phyloP scores from a whole-genome alignment of 2,113 vertebrate genomes.

The Actinemys pallida region DNA sequence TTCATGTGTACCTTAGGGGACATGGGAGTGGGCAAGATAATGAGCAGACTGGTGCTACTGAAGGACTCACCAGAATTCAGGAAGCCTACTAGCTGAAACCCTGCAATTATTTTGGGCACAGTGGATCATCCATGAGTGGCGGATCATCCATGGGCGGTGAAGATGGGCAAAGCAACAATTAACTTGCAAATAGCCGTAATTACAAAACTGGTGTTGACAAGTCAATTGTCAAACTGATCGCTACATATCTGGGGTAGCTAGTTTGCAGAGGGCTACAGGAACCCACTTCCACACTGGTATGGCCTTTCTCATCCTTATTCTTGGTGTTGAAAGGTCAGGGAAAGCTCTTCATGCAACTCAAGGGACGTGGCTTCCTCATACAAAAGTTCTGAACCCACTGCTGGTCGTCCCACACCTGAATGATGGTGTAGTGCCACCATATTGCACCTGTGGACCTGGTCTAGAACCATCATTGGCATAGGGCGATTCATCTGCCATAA shows the following conservation, averaged over 20 bases:
- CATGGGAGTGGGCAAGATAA: neutral
- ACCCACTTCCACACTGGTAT: neutral
- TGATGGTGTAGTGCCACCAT: too few species aligned
- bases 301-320: neutral
- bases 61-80: neutral
- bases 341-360: too few species aligned
- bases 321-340: neutral
- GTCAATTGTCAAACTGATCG: neutral
- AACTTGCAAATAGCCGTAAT: neutral
- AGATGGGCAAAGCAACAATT: neutral
- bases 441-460: too few species aligned
- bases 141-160: too few species aligned
- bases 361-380: too few species aligned
- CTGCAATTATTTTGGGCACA: neutral
- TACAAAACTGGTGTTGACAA: neutral
- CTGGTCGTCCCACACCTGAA: too few species aligned
- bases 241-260: neutral
- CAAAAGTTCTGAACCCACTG: too few species aligned
- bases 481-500: neutral
- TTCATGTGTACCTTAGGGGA: accelerated
- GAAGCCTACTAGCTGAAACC: neutral
- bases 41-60: neutral
- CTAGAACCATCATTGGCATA: neutral
- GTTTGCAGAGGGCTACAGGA: neutral
- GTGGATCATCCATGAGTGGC: too few species aligned